Conservation (phyloP, 2,888 invertebrate genomes). For the Artemia sinica region DNA sequence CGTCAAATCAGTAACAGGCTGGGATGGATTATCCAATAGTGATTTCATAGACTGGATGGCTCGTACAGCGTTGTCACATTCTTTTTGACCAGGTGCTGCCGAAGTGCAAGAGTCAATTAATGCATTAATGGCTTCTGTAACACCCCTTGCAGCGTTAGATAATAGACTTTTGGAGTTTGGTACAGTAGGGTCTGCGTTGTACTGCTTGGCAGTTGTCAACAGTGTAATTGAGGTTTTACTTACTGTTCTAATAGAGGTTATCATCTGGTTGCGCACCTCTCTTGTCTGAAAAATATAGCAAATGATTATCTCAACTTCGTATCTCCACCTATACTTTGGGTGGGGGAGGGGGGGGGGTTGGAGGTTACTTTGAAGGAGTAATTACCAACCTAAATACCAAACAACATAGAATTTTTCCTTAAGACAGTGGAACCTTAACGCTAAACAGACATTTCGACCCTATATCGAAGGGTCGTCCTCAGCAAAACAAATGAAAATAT, state of each 20-base stretch:
- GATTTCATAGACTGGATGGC: slow-evolving; percentile 71
- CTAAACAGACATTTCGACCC: too few relatives aligned
- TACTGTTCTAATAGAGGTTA: slow-evolving; percentile 67
- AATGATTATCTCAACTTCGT: not conserved
- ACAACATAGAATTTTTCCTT: too few relatives aligned
- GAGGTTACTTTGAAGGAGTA: too few relatives aligned
- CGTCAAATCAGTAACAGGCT: slow-evolving; percentile 68
- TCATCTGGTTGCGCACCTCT: slow-evolving; percentile 59
- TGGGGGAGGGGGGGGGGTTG: too few relatives aligned
- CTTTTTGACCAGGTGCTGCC: slow-evolving; percentile 85
- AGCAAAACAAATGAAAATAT: too few relatives aligned
- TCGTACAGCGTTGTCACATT: slow-evolving; percentile 85
- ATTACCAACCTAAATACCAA: too few relatives aligned
- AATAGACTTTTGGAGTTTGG: slow-evolving; percentile 80
- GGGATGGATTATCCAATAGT: slow-evolving; percentile 62
- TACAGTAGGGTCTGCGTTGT: slow-evolving; percentile 70
- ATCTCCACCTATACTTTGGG: not conserved
- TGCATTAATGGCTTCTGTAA: slow-evolving; percentile 80
- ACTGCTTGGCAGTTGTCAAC: slow-evolving; percentile 67
- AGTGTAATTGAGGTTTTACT: slow-evolving; percentile 71
- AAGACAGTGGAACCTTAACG: too few relatives aligned
- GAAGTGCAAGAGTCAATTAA: slow-evolving; percentile 71
- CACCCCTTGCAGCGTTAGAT: slow-evolving; percentile 67
- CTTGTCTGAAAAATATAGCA: slow-evolving; percentile 39
- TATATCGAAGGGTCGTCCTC: too few relatives aligned